Evolutionary conservation across 2,113 vertebrate species (phyloP).

Genomic region (Rhinogobius similis): DNA sequence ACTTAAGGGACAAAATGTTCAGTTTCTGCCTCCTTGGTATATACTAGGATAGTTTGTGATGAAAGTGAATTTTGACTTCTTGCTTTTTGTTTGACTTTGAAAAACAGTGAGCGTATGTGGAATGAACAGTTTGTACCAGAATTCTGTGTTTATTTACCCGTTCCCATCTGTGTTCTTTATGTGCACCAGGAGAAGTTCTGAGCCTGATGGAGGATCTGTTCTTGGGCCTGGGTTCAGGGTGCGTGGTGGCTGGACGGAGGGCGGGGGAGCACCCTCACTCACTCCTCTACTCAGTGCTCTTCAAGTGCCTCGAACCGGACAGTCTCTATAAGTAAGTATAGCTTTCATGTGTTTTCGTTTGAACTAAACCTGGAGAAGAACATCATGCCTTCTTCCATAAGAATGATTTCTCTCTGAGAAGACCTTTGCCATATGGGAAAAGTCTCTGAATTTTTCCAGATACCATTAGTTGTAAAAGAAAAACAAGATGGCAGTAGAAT

Average conservation of each 20-base stretch:
- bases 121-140: constrained; percentile 16
- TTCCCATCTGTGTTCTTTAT: background rate
- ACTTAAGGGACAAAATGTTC: background rate
- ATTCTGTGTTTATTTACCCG: constrained; percentile 8
- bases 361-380: constrained; percentile 1
- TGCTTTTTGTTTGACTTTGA: constrained; percentile 26
- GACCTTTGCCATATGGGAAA: constrained; percentile 8
- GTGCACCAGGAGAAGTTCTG: constrained; percentile 89
- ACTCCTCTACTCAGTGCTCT: constrained; percentile 91
- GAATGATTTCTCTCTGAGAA: constrained; percentile 16
- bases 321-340: constrained; percentile 95
- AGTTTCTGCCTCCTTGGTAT: background rate
- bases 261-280: constrained; percentile 84
- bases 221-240: constrained; percentile 92
- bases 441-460: constrained; percentile 15
- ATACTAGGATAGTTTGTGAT: background rate
- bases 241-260: constrained; percentile 90
- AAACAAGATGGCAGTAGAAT: constrained; percentile 4
- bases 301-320: constrained; percentile 98
- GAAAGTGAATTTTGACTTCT: constrained; percentile 26
- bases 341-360: constrained; percentile 9
- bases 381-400: constrained; percentile 9
- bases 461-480: background rate
- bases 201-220: constrained; percentile 96
- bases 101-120: constrained; percentile 37